Percentiles rank a stretch among this genome's conserved stretches.
Conservation (phyloP, 2,797 vertebrate genomes). For the Antennarius maculatus region DNA sequence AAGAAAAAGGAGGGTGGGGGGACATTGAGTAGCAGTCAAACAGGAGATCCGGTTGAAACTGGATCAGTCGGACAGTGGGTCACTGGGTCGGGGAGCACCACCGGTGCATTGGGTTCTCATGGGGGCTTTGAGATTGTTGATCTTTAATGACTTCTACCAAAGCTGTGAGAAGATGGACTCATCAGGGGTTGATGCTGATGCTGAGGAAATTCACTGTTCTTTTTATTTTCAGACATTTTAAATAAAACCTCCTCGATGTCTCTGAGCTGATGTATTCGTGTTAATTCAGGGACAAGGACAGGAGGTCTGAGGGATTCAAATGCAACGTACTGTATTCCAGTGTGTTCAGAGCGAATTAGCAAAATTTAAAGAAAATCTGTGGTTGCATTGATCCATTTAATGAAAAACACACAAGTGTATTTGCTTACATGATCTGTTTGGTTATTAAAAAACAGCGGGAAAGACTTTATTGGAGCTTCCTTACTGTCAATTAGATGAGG, state of each 20-base stretch:
- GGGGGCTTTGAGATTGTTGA: not conserved
- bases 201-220: not conserved
- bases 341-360: too few species aligned
- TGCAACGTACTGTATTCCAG: conserved; percentile 1
- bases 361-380: conserved; percentile 5
- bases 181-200: not conserved
- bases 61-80: conserved; percentile 61
- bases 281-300: not conserved
- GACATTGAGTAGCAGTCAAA: conserved; percentile 22
- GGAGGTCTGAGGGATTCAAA: conserved; percentile 45
- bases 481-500: conserved; percentile 25
- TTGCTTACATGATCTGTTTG: conserved; percentile 31
- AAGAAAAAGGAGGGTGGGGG: conserved; percentile 4
- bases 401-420: conserved; percentile 7
- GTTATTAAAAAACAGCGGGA: conserved; percentile 24
- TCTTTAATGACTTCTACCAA: conserved; percentile 24
- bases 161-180: conserved; percentile 1
- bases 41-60: conserved; percentile 27
- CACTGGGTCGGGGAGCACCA: conserved; percentile 27
- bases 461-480: conserved; percentile 12
- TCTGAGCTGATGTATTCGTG: not conserved
- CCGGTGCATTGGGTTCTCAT: conserved; percentile 2
- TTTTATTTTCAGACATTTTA: not conserved
- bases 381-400: not conserved
- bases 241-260: not conserved